Base-by-base conservation (phyloP, 1,140 invertebrate genomes). In the Euura saliciscinereae region DNA sequence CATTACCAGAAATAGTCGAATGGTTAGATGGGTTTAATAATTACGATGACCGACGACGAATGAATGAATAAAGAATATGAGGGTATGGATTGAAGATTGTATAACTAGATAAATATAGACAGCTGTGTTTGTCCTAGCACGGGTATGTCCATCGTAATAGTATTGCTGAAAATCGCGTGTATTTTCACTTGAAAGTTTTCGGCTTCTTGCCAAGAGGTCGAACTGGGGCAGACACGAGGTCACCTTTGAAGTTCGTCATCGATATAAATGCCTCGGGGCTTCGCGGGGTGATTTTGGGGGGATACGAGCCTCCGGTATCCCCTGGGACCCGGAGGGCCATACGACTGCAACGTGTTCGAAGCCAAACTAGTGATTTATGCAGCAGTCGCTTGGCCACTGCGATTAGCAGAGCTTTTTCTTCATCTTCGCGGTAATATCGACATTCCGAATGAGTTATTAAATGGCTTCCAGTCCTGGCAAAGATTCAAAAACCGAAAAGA, bases 181-280 rank as follows among this genome's bases (percentile, higher is more conserved):
- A 28, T 28, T 28, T 28, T 28, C 51, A 6, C 51, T 59, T 8
- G 3, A 59, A 59, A 59, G 51, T 59, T 28, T 28, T 59, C 51
- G 51, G 51, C 51, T 59, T 59, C 51, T 59, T 59, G 3, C 51
- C 51, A 6, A 59, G 51, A 59, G 51, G 51, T 59, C 51, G 51
- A 59, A 59, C 8, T n/a, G n/a, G 51, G 8, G 10, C 8, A 8
- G 51, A 4, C 51, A 11, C 51, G 51, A 59, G 51, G 51, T 59
- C 51, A 59, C 51, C 51, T 59, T 59, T 59, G 51, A 59, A 5
- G 51, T 59, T 59, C 51, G 51, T 59, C 51, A 59, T 59, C 51
- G 51, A 59, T 59, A 59, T 59, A 59, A 59, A 59, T 59, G 51
- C 13, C 51, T 59, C 51, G 51, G 51, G 51, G 51, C 51, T 59